These are phyloP conservation scores for Limnephilus lunatus DNA, from an alignment of 2,888 invertebrate species.

Conservation along the genomic window DNA sequence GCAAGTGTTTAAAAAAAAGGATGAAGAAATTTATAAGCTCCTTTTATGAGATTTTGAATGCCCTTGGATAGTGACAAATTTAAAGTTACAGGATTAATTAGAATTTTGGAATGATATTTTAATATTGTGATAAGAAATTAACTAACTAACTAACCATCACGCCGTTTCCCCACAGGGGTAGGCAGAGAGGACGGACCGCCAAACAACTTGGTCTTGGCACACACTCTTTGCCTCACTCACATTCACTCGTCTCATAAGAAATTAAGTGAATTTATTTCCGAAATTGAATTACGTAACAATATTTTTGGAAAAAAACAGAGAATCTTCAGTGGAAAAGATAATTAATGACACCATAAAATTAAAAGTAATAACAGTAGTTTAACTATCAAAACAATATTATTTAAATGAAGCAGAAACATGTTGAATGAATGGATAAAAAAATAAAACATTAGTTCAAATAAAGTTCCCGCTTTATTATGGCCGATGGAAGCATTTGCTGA, in stretches of 20 bases:
- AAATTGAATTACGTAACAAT: too few relatives aligned
- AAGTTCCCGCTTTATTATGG: background rate
- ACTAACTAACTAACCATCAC: too few relatives aligned
- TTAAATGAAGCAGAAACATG: background rate
- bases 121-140: background rate
- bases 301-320: background rate
- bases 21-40: background rate
- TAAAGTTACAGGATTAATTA: too few relatives aligned
- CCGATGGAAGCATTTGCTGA: background rate
- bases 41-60: too few relatives aligned
- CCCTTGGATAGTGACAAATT: too few relatives aligned
- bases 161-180: too few relatives aligned
- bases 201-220: too few relatives aligned
- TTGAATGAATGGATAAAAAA: background rate
- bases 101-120: background rate
- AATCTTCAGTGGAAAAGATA: background rate
- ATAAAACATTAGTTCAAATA: background rate
- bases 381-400: background rate
- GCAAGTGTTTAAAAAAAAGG: too few relatives aligned
- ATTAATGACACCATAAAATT: background rate
- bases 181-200: too few relatives aligned
- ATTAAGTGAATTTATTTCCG: background rate
- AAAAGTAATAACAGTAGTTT: background rate
- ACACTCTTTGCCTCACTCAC: too few relatives aligned
- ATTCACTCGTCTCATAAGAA: too few relatives aligned